phyloP scores from a whole-genome alignment of 2,888 invertebrate species.

The Drosophila birchii region DNA sequence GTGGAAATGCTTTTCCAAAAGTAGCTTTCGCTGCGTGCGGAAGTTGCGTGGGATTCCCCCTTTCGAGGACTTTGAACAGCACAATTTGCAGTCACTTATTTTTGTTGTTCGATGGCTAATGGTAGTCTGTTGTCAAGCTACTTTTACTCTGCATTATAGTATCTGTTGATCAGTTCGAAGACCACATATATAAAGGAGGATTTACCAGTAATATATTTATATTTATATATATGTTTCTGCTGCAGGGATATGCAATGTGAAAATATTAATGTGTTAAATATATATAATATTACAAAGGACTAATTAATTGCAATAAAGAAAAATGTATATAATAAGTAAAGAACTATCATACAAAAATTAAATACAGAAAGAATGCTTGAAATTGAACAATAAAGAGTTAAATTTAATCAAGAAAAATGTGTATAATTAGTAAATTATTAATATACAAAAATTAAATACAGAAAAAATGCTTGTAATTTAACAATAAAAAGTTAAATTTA shows the following conservation, averaged over 20 bases:
- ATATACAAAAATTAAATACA: neutral
- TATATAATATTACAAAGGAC: no score
- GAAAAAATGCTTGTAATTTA: no score
- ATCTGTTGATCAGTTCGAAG: neutral
- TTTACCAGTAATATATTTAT: no score
- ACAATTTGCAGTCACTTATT: constrained; percentile 18
- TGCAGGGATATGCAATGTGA: no score
- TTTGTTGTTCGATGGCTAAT: constrained; percentile 1
- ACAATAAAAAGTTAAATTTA: no score
- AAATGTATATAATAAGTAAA: no score
- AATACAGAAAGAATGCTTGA: no score
- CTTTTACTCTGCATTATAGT: neutral
- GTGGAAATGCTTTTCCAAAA: neutral
- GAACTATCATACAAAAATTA: no score
- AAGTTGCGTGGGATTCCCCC: constrained; percentile 13
- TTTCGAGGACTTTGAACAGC: neutral
- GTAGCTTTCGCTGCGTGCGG: constrained; percentile 7
- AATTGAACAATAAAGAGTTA: no score
- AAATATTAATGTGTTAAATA: neutral
- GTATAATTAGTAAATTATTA: neutral
- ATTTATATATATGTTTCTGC: no score
- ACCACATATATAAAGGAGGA: no score
- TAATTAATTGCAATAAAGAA: no score
- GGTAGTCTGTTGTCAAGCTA: neutral
- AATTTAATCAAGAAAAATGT: neutral